phyloP scores from a whole-genome alignment of 2,888 invertebrate genomes.

The Agonopterix subpropinquella region DNA sequence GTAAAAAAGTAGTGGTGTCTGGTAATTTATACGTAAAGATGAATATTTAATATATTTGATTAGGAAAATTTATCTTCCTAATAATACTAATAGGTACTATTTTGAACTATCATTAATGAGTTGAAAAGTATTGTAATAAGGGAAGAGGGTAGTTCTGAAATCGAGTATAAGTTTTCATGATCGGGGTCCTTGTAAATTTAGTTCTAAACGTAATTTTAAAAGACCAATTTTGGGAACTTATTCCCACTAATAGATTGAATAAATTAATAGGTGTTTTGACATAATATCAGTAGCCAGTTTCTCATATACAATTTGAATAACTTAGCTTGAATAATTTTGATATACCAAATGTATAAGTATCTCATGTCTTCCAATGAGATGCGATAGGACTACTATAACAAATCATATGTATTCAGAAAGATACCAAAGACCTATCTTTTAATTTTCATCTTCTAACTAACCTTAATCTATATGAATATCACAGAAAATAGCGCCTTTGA shows the following conservation, averaged over 20 bases:
- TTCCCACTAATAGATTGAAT: too few species aligned
- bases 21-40: constrained; percentile 1
- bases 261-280: too few species aligned
- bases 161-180: constrained; percentile 7
- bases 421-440: too few species aligned
- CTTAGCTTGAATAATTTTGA: too few species aligned
- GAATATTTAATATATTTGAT: constrained; percentile 5
- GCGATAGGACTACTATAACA: constrained; percentile 15
- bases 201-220: background rate
- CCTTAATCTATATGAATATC: too few species aligned
- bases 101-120: constrained; percentile 17
- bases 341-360: constrained; percentile 10
- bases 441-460: too few species aligned
- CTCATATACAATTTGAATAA: too few species aligned
- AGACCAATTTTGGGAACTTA: too few species aligned
- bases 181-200: constrained; percentile 25
- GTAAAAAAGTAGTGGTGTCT: background rate
- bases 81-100: constrained; percentile 5
- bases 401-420: background rate
- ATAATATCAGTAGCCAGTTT: too few species aligned
- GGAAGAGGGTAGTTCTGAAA: constrained; percentile 18
- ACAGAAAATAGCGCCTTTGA: too few species aligned
- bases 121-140: constrained; percentile 33
- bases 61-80: constrained; percentile 9
- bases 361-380: constrained; percentile 36